Evolutionary conservation across 2,797 vertebrate species (phyloP).

Genomic region (Mallotus villosus): DNA sequence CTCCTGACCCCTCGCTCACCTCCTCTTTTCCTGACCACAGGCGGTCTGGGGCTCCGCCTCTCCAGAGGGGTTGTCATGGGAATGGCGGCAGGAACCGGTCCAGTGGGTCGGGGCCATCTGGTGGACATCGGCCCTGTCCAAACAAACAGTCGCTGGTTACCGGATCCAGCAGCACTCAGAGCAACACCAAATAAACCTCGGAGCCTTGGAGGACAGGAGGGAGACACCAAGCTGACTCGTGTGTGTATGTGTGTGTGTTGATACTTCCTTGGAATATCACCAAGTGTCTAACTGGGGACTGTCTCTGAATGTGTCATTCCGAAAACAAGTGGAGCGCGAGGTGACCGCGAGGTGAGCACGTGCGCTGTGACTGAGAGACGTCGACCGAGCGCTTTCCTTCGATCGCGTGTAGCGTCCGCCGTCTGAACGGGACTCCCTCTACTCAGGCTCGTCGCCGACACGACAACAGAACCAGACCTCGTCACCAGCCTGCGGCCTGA

Average conservation of each 20-base stretch:
- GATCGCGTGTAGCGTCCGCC: too few species aligned
- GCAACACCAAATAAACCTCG: conserved; percentile 4
- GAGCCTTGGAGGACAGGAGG: neutral
- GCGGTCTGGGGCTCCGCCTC: conserved; percentile 10
- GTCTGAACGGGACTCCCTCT: neutral
- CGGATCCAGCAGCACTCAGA: neutral
- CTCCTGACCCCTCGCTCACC: conserved; percentile 33
- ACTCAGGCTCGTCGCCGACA: too few species aligned
- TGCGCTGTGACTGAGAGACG: too few species aligned
- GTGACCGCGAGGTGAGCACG: too few species aligned
- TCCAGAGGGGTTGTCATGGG: conserved; percentile 36
- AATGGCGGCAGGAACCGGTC: conserved; percentile 30
- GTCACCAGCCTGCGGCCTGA: too few species aligned
- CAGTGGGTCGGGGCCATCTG: conserved; percentile 37
- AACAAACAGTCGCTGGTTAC: conserved; percentile 29
- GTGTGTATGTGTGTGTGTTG: conserved; percentile 5
- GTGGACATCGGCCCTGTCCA: conserved; percentile 39
- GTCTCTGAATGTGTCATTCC: neutral
- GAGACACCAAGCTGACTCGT: neutral
- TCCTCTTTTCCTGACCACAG: conserved; percentile 37
- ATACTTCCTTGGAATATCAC: neutral
- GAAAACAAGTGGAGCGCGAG: too few species aligned
- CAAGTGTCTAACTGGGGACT: neutral
- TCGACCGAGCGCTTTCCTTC: too few species aligned
- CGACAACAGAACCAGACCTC: neutral